Conservation (phyloP, 2,797 vertebrate genomes). For the Botia almorhae region DNA sequence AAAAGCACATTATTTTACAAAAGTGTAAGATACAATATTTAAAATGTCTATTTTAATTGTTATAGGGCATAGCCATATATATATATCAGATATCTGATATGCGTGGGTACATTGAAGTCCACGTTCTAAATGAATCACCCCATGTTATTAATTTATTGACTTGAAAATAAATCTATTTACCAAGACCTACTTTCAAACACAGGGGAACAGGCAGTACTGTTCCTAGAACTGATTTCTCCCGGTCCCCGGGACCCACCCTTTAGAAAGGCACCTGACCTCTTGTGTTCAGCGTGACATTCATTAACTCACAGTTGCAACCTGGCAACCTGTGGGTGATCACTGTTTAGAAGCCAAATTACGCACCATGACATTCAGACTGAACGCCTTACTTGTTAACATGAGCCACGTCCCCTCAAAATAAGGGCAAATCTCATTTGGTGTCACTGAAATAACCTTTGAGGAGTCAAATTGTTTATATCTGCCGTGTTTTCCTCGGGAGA, state of each 20-base stretch:
- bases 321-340: conserved; percentile 43
- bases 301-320: conserved; percentile 49
- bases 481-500: conserved; percentile 44
- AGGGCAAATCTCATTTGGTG: conserved; percentile 4
- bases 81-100: too few species aligned
- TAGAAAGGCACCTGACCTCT: conserved; percentile 33
- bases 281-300: conserved; percentile 33
- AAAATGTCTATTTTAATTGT: too few species aligned
- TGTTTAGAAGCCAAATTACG: conserved; percentile 34
- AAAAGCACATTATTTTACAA: too few species aligned
- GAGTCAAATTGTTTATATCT: conserved; percentile 45
- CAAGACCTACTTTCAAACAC: neutral
- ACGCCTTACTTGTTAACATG: conserved; percentile 37
- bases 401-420: conserved; percentile 14
- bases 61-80: too few species aligned
- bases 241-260: conserved; percentile 40
- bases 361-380: conserved; percentile 38
- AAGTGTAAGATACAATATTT: too few species aligned
- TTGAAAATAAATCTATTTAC: conserved; percentile 12
- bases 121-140: conserved; percentile 1
- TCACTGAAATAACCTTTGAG: conserved; percentile 38
- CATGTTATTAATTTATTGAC: neutral
- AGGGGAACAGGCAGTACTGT: conserved; percentile 21
- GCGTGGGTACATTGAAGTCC: neutral
- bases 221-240: conserved; percentile 11